Base-by-base conservation (phyloP, 2,797 vertebrate genomes). In the Scomberomorus guttatus region DNA sequence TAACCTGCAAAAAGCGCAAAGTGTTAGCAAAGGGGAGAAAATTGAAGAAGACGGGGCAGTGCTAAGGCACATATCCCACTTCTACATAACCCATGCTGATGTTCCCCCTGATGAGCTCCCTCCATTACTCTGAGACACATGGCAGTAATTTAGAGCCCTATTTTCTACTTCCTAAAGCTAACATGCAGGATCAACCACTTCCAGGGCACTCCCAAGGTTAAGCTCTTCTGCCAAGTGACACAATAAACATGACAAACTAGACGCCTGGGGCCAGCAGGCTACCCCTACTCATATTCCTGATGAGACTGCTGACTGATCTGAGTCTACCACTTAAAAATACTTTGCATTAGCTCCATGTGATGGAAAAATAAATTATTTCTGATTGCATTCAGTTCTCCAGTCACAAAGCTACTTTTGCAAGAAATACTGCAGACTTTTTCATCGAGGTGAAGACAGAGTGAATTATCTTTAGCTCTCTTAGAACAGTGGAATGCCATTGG, bases 111-210 rank as follows among this genome's bases (percentile, higher is more conserved):
- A 95, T 93, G 94, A 90, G 75, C 85, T 92, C 92, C 90, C 89
- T 82, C 80, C 87, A 87, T 90, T 82, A 89, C 91, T 92, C 87
- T 86, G 83, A 94, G 89, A 92, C 95, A 96, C 95, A 95, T 95
- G 95, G 94, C 92, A 95, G 93, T 93, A 96, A 96, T 94, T 97
- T 96, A 95, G 79, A 84, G 79, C 83, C 90, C 90, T 95, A 94
- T 95, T 95, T 96, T 93, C 88, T 94, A 94, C 91, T 94, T 96
- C 95, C 91, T 90, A 91, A 96, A 94, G 91, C 92, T 92, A 94
- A 95, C 94, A 93, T 83, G 90, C 83, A 90, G 90, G 91, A 94
- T 93, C 91, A 93, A 91, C 90, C 93, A 93, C 93, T 94, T 94
- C 92, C 94, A 95, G 91, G 89, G 91, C 90, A 87, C 92, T 94